Base-by-base conservation (phyloP, 1,140 invertebrate species). In the Leptinotarsa defecta region DNA sequence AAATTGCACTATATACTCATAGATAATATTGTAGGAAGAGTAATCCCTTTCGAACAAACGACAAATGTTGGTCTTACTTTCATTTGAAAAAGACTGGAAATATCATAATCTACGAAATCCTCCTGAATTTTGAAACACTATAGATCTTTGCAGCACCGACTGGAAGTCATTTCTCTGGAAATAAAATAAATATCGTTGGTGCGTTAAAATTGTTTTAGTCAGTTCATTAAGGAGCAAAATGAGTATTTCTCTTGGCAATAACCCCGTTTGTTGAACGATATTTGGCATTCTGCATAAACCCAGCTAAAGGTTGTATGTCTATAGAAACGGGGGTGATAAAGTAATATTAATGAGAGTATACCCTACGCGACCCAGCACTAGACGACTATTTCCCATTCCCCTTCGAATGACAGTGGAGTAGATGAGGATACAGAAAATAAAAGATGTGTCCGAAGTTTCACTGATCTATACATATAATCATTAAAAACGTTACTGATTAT, bases 221-320 rank as follows among this genome's bases (percentile, higher is more conserved):
- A 68, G 65, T 68, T 68, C 65, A 68, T 68, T 68, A 68, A 68
- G 65, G 15, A 68, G 65, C 65, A 24, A 43, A 43, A 68, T 68
- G 65, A 27, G 65, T 68, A 68, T 68, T 24, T 27, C 65, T 24
- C 22, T 43, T 24, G 27, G 24, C 15, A 68, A 68, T 68, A 68
- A 68, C 65, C 20, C 65, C 65, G 65, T 68, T 68, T n/a, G 65
- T 68, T 68, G 65, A 68, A 17, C 65, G 65, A 68, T 68, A 68
- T 68, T 68, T 68, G 65, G 65, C 65, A 68, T 68, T 68, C 27
- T 43, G 65, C 34, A 68, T 68, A 68, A 43, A 68, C 22, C 22
- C 27, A 27, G 34, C 65, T 68, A 27, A 68, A 43, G 65, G 24
- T 27, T 57, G 52, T 57, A 57, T 57, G 65, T 27, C 15, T 68